Evolutionary conservation across 2,888 invertebrate genomes (phyloP).

Genomic region (Eulithis prunata): DNA sequence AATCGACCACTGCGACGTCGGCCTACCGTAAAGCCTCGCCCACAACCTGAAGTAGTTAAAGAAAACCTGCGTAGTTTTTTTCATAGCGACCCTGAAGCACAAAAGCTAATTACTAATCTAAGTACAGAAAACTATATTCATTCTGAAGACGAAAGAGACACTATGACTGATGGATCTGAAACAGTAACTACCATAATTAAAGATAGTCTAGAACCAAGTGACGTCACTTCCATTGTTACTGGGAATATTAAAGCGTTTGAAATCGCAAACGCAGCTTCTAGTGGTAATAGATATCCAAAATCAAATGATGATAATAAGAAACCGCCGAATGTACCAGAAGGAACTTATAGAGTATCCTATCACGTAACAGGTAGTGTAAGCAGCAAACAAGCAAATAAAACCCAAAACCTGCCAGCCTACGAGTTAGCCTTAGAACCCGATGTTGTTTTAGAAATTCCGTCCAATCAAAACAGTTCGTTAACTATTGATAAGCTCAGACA

Average conservation of each 20-base stretch:
- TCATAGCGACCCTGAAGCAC: conserved; percentile 54
- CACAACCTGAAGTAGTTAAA: conserved; percentile 52
- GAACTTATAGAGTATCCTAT: conserved; percentile 77
- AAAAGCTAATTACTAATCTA: conserved; percentile 57
- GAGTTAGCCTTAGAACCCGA: conserved; percentile 76
- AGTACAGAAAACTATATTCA: conserved; percentile 62
- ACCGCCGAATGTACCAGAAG: conserved; percentile 64
- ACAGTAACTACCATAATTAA: conserved; percentile 49
- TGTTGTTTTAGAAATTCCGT: conserved; percentile 75
- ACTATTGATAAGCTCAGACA: conserved; percentile 80
- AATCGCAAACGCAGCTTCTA: conserved; percentile 46
- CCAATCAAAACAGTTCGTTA: conserved; percentile 69
- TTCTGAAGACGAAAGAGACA: conserved; percentile 48
- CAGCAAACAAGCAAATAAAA: conserved; percentile 78
- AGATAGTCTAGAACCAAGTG: conserved; percentile 47
- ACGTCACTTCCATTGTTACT: conserved; percentile 52
- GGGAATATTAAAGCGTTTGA: conserved; percentile 53
- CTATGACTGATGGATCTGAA: conserved; percentile 53
- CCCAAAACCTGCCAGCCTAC: conserved; percentile 72
- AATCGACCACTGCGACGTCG: conserved; percentile 88
- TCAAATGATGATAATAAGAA: conserved; percentile 61
- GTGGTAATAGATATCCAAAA: conserved; percentile 69
- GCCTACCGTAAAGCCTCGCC: conserved; percentile 76
- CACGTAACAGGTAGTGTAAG: conserved; percentile 80
- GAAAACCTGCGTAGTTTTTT: conserved; percentile 69